These are phyloP conservation scores for Drosophila mimetica DNA, from an alignment of 2,888 invertebrate genomes.

Conservation along the genomic window DNA sequence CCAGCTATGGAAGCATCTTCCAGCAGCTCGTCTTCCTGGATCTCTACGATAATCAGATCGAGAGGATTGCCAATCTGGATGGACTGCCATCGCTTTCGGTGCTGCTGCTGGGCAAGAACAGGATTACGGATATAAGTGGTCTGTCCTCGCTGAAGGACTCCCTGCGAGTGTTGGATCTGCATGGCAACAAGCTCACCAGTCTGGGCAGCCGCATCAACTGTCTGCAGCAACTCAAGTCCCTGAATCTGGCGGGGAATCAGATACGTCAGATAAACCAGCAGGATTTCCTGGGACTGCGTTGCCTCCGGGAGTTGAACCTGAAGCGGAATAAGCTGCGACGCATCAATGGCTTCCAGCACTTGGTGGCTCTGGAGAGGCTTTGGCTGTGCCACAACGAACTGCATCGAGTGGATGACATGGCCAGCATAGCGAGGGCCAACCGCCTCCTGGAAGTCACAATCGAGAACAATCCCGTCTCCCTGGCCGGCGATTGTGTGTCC, in stretches of 20 bases:
- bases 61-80: conserved; percentile 92
- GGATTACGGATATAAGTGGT: conserved; percentile 84
- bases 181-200: conserved; percentile 93
- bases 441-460: conserved; percentile 93
- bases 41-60: conserved; percentile 97
- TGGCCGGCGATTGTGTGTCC: conserved; percentile 92
- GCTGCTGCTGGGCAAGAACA: conserved; percentile 95
- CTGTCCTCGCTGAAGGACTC: conserved; percentile 85
- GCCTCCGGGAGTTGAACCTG: conserved; percentile 94
- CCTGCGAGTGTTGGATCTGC: conserved; percentile 95
- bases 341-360: conserved; percentile 92
- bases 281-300: conserved; percentile 91
- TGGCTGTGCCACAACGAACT: conserved; percentile 85
- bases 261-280: conserved; percentile 90
- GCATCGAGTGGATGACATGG: conserved; percentile 93
- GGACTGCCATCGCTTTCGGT: conserved; percentile 92
- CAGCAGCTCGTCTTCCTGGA: conserved; percentile 94
- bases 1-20: conserved; percentile 81
- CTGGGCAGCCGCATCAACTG: conserved; percentile 85
- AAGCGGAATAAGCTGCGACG: conserved; percentile 93
- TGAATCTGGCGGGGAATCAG: conserved; percentile 97
- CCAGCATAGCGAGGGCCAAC: conserved; percentile 90
- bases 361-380: conserved; percentile 88
- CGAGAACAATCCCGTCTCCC: conserved; percentile 93
- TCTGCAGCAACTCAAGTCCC: conserved; percentile 92